Evolutionary conservation across 2,888 invertebrate genomes (phyloP).

Genomic region (Ryuthela nishihirai): DNA sequence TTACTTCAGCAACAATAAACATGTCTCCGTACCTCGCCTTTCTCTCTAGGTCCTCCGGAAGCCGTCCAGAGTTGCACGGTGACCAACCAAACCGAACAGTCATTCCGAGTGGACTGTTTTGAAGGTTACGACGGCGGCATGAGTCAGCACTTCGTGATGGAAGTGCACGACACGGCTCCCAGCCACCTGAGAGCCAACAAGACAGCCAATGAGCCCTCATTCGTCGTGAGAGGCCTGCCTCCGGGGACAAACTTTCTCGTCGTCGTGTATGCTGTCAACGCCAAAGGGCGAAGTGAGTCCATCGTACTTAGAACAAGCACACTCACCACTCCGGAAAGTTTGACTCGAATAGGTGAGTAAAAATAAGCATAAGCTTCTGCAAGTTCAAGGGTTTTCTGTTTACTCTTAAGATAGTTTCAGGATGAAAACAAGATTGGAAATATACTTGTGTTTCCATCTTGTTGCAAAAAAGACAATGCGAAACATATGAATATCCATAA

Average conservation of each 20-base stretch:
- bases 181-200: constrained; percentile 33
- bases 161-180: constrained; percentile 55
- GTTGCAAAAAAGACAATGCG: no score
- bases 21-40: not conserved
- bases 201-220: constrained; percentile 38
- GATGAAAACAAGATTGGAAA: no score
- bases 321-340: constrained; percentile 37
- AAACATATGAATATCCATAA: no score
- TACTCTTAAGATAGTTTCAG: no score
- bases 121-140: constrained; percentile 87
- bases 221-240: constrained; percentile 36
- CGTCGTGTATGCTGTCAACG: constrained; percentile 42
- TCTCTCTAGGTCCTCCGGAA: constrained; percentile 79
- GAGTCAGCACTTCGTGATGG: constrained; percentile 77
- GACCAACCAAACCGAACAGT: constrained; percentile 78
- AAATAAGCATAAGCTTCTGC: no score
- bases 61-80: constrained; percentile 81
- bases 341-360: constrained; percentile 33
- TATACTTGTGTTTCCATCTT: no score
- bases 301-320: constrained; percentile 37
- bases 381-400: no score
- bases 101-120: constrained; percentile 76
- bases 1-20: not conserved
- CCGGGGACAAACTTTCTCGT: constrained; percentile 40
- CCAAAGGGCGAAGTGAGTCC: constrained; percentile 40